Evolutionary conservation across 1,140 invertebrate species (phyloP).

Genomic region (Spodoptera litura): DNA sequence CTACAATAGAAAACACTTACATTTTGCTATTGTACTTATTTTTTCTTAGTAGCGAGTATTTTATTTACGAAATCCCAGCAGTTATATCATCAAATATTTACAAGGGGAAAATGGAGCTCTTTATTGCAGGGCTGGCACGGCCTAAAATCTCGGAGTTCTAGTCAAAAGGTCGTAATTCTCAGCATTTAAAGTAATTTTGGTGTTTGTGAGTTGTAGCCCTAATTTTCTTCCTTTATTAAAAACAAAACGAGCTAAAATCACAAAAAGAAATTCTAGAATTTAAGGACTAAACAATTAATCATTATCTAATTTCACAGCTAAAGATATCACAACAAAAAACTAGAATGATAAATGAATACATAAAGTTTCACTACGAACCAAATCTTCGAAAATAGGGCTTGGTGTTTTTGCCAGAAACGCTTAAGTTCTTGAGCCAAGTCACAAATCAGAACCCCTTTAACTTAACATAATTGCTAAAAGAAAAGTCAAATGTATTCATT

Average conservation of each 20-base stretch:
- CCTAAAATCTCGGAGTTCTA: background rate
- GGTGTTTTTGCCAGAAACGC: too few relatives aligned
- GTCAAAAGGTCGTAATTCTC: background rate
- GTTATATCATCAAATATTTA: slow-evolving; percentile 41
- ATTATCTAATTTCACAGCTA: too few relatives aligned
- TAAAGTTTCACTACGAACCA: background rate
- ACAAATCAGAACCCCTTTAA: too few relatives aligned
- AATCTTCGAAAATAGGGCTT: too few relatives aligned
- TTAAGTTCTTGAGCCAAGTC: too few relatives aligned
- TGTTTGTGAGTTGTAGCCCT: too few relatives aligned
- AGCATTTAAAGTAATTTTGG: background rate
- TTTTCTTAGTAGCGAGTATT: slow-evolving; percentile 10
- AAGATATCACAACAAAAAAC: background rate
- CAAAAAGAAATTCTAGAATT: too few relatives aligned
- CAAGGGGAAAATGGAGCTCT: slow-evolving; percentile 17
- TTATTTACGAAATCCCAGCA: slow-evolving; percentile 32
- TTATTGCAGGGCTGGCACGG: slow-evolving; percentile 11
- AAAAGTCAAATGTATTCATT: background rate
- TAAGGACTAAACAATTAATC: background rate
- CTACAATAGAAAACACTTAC: background rate
- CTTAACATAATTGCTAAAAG: too few relatives aligned
- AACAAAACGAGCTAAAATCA: too few relatives aligned
- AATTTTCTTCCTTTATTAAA: too few relatives aligned
- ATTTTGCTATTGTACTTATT: slow-evolving; percentile 5
- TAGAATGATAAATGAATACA: background rate